Evolutionary conservation across 2,113 vertebrate genomes (phyloP).

Genomic region (Cygnus atratus): DNA sequence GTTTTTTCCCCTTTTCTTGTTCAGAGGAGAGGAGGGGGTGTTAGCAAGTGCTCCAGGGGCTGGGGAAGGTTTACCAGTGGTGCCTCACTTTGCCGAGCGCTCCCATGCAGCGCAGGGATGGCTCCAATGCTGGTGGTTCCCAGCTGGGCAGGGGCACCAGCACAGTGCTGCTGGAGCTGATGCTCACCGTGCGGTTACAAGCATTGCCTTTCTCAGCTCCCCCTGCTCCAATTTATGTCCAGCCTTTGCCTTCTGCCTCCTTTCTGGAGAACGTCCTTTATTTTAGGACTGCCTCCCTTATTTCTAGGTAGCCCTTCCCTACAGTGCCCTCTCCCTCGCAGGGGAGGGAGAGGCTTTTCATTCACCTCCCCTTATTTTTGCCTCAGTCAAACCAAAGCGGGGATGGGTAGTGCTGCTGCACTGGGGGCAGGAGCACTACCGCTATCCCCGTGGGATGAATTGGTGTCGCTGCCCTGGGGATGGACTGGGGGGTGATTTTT

Average conservation of each 20-base stretch:
- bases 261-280: not conserved
- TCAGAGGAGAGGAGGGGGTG: not conserved
- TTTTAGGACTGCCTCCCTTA: not conserved
- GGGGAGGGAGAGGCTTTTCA: not conserved
- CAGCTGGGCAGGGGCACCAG: not conserved
- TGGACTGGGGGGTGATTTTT: not conserved
- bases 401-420: not conserved
- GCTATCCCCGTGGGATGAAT: not conserved
- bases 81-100: rapidly evolving
- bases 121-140: not conserved
- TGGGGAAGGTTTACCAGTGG: rapidly evolving
- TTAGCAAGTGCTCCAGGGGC: rapidly evolving
- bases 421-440: not conserved
- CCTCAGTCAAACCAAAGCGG: not conserved
- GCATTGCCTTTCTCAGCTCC: not conserved
- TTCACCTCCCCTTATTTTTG: not conserved
- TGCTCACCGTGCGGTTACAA: not conserved
- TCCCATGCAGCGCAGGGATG: not conserved
- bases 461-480: not conserved
- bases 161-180: not conserved
- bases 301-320: not conserved
- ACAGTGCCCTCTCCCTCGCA: not conserved
- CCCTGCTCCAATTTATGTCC: not conserved
- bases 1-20: not conserved
- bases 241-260: not conserved